Percentiles rank a stretch among this genome's conserved stretches.
Conservation (phyloP, 2,113 vertebrate species). For the Pelecanoides urinatrix region DNA sequence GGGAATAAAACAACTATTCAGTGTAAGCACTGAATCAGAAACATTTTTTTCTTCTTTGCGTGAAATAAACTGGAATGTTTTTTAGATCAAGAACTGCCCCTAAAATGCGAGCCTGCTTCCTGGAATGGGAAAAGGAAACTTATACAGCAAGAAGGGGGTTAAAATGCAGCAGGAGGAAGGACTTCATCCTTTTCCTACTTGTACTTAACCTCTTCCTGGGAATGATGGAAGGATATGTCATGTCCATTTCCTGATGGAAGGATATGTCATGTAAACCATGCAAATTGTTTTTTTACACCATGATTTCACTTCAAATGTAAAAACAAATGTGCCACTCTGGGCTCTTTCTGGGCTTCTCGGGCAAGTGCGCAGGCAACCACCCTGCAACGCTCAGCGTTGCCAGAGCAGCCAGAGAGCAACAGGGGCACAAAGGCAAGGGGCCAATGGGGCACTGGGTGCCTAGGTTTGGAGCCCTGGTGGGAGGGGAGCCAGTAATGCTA, state of each 20-base stretch:
- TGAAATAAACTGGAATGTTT: neutral
- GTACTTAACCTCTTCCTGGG: neutral
- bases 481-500: neutral
- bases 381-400: neutral
- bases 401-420: neutral
- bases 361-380: fast-evolving
- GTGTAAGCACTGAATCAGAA: neutral
- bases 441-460: neutral
- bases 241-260: neutral
- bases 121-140: neutral
- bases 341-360: neutral
- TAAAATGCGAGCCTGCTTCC: neutral
- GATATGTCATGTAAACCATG: neutral
- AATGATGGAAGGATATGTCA: neutral
- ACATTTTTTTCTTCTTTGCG: neutral
- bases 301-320: neutral
- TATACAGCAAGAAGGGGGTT: neutral
- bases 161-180: neutral
- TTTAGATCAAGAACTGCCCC: neutral
- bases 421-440: neutral
- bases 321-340: fast-evolving
- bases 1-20: neutral
- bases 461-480: neutral
- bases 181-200: neutral
- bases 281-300: neutral